phyloP scores from a whole-genome alignment of 2,113 vertebrate genomes.

The Corynorhinus townsendii region DNA sequence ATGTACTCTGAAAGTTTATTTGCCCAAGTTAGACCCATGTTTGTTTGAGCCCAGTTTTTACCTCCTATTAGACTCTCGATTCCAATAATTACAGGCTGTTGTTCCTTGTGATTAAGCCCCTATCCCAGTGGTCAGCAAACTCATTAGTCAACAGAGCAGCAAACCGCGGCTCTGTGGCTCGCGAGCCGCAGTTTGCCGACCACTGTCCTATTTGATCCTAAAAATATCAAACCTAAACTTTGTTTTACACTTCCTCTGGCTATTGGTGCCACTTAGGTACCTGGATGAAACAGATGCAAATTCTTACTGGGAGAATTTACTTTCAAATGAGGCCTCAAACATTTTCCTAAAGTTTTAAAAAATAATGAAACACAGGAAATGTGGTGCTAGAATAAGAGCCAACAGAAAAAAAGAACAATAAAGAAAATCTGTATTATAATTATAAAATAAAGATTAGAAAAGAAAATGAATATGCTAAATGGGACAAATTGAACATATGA shows the following conservation, averaged over 20 bases:
- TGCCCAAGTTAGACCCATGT: not conserved
- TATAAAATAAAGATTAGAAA: not conserved
- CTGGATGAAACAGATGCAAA: not conserved
- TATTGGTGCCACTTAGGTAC: not conserved
- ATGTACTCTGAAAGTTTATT: not conserved
- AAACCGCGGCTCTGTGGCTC: no score
- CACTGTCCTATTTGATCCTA: not conserved
- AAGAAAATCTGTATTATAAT: not conserved
- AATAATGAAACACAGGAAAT: not conserved
- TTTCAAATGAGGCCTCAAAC: conserved; percentile 3
- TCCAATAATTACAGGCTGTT: no score
- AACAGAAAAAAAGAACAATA: not conserved
- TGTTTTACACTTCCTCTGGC: not conserved
- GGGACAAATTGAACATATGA: not conserved
- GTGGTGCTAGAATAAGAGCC: not conserved
- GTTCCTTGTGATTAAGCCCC: no score
- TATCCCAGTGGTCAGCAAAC: no score
- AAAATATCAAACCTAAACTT: not conserved
- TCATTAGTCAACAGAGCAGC: no score
- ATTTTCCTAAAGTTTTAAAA: not conserved
- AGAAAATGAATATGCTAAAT: not conserved
- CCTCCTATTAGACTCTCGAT: not conserved
- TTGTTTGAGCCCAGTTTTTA: not conserved
- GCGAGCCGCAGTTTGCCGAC: no score
- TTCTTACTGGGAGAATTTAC: not conserved